A percentile compares a stretch with the other conserved stretches of the same genome.
Evolutionary conservation across 2,888 invertebrate genomes (phyloP).

Genomic region (Drosophila greeni): DNA sequence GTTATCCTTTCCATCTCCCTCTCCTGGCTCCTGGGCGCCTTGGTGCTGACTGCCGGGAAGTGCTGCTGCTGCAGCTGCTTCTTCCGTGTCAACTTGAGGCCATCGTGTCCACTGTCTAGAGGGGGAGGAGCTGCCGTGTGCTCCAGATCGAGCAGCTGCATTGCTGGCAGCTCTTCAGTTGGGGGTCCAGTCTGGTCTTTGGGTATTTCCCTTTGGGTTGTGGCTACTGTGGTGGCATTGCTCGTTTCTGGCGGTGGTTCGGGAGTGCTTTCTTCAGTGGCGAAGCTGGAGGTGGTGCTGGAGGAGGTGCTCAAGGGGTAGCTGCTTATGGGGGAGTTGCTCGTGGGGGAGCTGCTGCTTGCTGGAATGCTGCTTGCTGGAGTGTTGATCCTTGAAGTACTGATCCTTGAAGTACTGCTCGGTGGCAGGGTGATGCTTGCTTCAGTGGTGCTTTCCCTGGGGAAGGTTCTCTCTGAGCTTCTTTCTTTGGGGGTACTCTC

Average conservation of each 20-base stretch:
- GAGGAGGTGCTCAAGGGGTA: too few relatives aligned
- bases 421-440: background rate
- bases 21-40: slow-evolving; percentile 23
- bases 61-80: slow-evolving; percentile 76
- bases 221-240: background rate
- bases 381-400: too few relatives aligned
- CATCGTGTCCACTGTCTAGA: slow-evolving; percentile 74
- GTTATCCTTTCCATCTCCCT: slow-evolving; percentile 36
- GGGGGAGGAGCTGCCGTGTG: slow-evolving; percentile 53
- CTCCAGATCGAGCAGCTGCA: slow-evolving; percentile 71
- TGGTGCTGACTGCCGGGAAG: slow-evolving; percentile 36
- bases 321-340: too few relatives aligned
- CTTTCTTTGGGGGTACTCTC: too few relatives aligned
- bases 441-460: background rate
- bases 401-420: background rate
- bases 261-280: slow-evolving; percentile 3
- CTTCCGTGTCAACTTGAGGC: slow-evolving; percentile 76
- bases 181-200: background rate
- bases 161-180: slow-evolving; percentile 20
- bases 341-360: too few relatives aligned
- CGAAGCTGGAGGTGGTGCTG: too few relatives aligned
- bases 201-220: background rate
- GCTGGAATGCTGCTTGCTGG: background rate
- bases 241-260: background rate
- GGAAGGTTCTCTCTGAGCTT: background rate